A percentile compares a stretch with the other conserved stretches of the same genome.
Conservation (phyloP, 2,888 invertebrate species). For the Resseliella maxima region DNA sequence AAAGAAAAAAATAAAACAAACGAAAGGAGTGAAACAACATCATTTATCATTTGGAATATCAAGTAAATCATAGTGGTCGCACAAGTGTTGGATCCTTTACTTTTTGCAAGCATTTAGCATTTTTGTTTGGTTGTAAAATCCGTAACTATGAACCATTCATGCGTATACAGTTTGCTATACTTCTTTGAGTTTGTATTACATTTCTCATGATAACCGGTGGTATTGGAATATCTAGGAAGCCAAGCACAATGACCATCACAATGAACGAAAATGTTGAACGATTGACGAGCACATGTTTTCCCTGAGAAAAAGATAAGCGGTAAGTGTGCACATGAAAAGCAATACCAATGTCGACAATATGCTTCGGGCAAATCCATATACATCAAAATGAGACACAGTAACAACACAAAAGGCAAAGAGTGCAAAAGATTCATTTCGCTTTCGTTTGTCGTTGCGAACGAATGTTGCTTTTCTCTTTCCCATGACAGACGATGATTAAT, state of each 20-base stretch:
- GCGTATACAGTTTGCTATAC: background rate
- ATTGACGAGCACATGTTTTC: background rate
- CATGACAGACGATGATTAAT: conserved; percentile 48
- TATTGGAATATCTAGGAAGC: background rate
- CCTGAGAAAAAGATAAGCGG: background rate
- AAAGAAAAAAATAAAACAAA: background rate
- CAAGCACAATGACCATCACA: conserved; percentile 42
- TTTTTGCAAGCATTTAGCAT: background rate
- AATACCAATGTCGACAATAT: background rate
- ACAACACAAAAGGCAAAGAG: background rate
- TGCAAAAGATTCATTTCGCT: conserved; percentile 16
- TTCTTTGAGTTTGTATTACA: background rate
- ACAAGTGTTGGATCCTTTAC: background rate
- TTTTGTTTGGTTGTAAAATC: background rate
- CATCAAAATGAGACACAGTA: background rate
- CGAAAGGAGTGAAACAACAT: conserved; percentile 42
- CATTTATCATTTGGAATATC: conserved; percentile 28
- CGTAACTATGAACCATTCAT: background rate
- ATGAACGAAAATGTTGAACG: background rate
- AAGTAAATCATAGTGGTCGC: conserved; percentile 48
- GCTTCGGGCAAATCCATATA: background rate
- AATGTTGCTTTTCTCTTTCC: background rate
- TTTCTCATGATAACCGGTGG: background rate
- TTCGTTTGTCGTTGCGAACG: conserved; percentile 12
- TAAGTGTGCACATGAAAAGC: background rate